A percentile compares a stretch with the other conserved stretches of the same genome.
Evolutionary conservation across 2,888 invertebrate species (phyloP).

Genomic region (Siphlonurus alternatus): DNA sequence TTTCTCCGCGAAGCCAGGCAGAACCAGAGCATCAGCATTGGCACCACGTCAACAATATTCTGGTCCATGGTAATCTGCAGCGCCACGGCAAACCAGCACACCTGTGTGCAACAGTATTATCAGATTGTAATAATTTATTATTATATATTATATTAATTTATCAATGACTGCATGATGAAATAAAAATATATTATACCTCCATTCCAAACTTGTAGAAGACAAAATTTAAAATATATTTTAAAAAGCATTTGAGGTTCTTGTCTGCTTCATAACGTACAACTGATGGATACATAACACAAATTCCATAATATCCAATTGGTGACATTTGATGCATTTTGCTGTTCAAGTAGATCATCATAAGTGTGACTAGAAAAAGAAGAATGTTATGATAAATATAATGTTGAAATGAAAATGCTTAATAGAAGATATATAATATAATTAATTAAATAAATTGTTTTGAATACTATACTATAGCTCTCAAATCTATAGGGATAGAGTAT

Average conservation of each 20-base stretch:
- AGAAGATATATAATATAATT: too few species aligned
- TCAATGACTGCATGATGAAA: not conserved
- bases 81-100: not conserved
- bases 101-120: too few species aligned
- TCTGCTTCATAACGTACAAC: not conserved
- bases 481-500: too few species aligned
- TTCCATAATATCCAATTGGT: not conserved
- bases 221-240: not conserved
- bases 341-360: not conserved
- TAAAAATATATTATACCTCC: not conserved
- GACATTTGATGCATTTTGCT: not conserved
- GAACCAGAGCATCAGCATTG: not conserved
- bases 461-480: too few species aligned
- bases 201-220: conserved; percentile 1
- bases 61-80: not conserved
- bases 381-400: too few species aligned
- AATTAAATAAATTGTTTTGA: too few species aligned
- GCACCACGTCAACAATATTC: not conserved
- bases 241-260: not conserved
- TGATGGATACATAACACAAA: not conserved
- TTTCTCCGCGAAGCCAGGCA: not conserved
- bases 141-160: not conserved
- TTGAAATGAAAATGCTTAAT: too few species aligned
- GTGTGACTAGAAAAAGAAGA: not conserved
- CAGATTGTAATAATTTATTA: too few species aligned